Base-by-base conservation (phyloP, 1,140 invertebrate species). In the Heliothis subflexa region DNA sequence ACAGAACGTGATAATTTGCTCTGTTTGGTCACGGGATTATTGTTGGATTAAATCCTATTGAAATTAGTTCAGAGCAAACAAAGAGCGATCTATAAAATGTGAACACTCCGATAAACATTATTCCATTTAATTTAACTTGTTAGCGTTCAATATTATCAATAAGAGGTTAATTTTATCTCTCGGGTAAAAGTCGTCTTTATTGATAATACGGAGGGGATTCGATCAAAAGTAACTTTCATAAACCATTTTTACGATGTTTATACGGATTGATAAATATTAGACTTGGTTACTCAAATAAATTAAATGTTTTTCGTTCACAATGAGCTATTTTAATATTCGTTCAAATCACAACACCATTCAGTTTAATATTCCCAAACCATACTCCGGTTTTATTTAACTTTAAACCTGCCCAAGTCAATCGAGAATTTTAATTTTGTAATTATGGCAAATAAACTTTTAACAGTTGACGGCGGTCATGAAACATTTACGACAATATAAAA, bases 401-500 rank as follows among this genome's bases (percentile, higher is more conserved):
- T 16, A 50, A 55, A 78, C 62, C 7, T 47, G 47, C 57, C 64
- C 13, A 75, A 72, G 28, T 75, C 75, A 75, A 79, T 74, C 25
- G 55, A 77, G 59, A 49, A 62, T 81, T 74, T 81, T 70, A 78
- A 75, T 79, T 79, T 78, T 86, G 89, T 88, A 82, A 88, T 86
- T 85, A 89, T 86, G 85, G 80, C 86, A 82, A 85, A 88, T 89
- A 87, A 89, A 88, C 74, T 86, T 85, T 82, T 78, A 89, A 86
- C 86, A 88, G 87, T 90, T 87, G 87, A 89, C 86, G 87, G 82
- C 54, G 88, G 86, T 88, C 89, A 84, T 91, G 92, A 91, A 91
- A 89, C 86, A 83, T 94, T 94, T 93, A 94, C 86, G 91, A 90
- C 86, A 85, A 78, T 90, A 94, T 94, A 93, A 94, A 93, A 93